These are phyloP conservation scores for Caenorhabditis sp. DNA, from an alignment of 2,888 invertebrate genomes.

Conservation along the genomic window DNA sequence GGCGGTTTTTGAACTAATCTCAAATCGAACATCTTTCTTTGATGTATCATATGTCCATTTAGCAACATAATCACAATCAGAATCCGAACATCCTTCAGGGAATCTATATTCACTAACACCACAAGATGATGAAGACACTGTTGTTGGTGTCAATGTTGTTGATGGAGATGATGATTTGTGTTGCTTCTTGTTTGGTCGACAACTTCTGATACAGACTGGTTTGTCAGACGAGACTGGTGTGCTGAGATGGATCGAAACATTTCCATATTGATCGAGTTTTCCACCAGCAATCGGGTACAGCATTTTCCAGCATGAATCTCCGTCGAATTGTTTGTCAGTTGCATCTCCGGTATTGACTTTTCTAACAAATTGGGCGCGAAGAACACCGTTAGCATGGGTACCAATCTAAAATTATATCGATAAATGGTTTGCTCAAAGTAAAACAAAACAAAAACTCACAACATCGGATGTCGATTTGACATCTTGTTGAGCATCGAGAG, in stretches of 20 bases:
- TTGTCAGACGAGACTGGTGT: slow-evolving; percentile 59
- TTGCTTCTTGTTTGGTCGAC: slow-evolving; percentile 34
- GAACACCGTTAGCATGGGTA: slow-evolving; percentile 66
- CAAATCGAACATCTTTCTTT: slow-evolving; percentile 66
- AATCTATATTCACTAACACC: slow-evolving; percentile 69
- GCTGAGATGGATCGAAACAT: slow-evolving; percentile 58
- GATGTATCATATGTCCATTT: slow-evolving; percentile 64
- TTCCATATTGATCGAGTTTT: slow-evolving; percentile 57
- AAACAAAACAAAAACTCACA: slow-evolving; percentile 3
- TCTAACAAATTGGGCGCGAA: slow-evolving; percentile 68
- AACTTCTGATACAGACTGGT: slow-evolving; percentile 63
- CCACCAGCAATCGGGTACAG: slow-evolving; percentile 69
- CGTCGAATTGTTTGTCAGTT: slow-evolving; percentile 61
- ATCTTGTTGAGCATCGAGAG: slow-evolving; percentile 46
- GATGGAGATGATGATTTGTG: neutral
- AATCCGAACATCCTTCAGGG: slow-evolving; percentile 65
- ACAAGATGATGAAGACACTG: slow-evolving; percentile 7
- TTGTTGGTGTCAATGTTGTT: neutral
- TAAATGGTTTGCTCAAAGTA: neutral
- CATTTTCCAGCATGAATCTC: slow-evolving; percentile 65
- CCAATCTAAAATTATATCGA: slow-evolving; percentile 43
- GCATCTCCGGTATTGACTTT: slow-evolving; percentile 60
- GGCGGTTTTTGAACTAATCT: slow-evolving; percentile 65
- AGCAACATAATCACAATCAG: slow-evolving; percentile 70
- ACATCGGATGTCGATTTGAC: slow-evolving; percentile 25